Percentiles rank a stretch among this genome's conserved stretches.
Conservation (phyloP, 2,113 vertebrate genomes). For the Oceanodroma tethys region DNA sequence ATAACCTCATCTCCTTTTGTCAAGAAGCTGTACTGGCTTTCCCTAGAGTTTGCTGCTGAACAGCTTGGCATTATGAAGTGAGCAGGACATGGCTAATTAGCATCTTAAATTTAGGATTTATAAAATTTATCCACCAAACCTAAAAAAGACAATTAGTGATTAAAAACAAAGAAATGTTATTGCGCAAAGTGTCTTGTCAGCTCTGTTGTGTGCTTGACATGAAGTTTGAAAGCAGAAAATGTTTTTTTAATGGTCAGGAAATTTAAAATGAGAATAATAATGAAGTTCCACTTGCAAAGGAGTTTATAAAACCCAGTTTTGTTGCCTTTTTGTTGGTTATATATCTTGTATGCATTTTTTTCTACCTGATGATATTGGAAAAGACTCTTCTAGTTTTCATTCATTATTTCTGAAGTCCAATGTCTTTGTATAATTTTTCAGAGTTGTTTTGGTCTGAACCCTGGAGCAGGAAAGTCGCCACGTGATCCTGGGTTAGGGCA, state of each 20-base stretch:
- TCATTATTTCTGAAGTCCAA: not conserved
- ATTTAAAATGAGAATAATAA: not conserved
- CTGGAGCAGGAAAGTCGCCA: not conserved
- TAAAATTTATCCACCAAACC: not conserved
- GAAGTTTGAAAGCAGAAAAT: not conserved
- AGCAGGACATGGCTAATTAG: not conserved
- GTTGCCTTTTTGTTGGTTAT: not conserved
- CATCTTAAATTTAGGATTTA: not conserved
- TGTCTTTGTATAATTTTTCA: not conserved
- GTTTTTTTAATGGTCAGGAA: not conserved
- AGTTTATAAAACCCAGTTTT: not conserved
- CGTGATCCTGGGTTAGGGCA: not conserved
- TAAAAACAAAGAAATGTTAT: not conserved
- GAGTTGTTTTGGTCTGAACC: not conserved
- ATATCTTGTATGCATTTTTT: not conserved
- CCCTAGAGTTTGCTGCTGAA: not conserved
- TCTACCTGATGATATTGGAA: not conserved
- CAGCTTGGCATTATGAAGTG: not conserved
- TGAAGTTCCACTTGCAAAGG: not conserved
- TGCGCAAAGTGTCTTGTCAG: rapidly evolving
- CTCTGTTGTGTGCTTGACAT: not conserved
- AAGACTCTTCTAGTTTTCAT: not conserved
- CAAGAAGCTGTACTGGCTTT: not conserved
- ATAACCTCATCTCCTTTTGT: not conserved
- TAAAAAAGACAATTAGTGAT: not conserved